These are phyloP conservation scores for Morus bassanus DNA, from an alignment of 2,797 vertebrate species.

Conservation along the genomic window DNA sequence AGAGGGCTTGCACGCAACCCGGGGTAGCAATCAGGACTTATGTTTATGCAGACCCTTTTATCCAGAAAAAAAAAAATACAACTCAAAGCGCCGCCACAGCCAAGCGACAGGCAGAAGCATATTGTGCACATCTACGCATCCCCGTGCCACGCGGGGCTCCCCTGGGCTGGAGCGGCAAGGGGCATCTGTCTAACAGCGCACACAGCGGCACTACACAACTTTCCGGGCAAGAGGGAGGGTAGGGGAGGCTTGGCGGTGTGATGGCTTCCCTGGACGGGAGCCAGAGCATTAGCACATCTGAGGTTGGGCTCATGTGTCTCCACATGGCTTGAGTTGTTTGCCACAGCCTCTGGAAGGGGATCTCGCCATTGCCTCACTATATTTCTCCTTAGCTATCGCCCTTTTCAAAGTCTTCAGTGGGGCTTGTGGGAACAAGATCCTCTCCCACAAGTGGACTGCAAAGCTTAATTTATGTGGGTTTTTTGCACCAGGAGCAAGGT, in stretches of 20 bases:
- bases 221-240: neutral
- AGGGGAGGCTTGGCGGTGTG: neutral
- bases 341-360: neutral
- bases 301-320: neutral
- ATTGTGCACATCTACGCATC: neutral
- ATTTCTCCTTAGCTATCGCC: neutral
- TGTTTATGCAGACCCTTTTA: neutral
- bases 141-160: neutral
- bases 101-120: neutral
- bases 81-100: neutral
- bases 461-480: neutral
- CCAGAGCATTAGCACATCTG: constrained; percentile 48
- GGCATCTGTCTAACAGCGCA: neutral
- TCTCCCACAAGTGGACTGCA: neutral
- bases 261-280: neutral
- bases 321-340: neutral
- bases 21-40: neutral
- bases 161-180: neutral
- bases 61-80: neutral
- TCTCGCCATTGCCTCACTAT: neutral
- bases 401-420: fast-evolving
- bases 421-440: neutral
- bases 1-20: neutral
- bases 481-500: neutral
- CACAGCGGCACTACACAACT: neutral